phyloP scores from a whole-genome alignment of 1,140 invertebrate genomes.

The Bombus picipes region DNA sequence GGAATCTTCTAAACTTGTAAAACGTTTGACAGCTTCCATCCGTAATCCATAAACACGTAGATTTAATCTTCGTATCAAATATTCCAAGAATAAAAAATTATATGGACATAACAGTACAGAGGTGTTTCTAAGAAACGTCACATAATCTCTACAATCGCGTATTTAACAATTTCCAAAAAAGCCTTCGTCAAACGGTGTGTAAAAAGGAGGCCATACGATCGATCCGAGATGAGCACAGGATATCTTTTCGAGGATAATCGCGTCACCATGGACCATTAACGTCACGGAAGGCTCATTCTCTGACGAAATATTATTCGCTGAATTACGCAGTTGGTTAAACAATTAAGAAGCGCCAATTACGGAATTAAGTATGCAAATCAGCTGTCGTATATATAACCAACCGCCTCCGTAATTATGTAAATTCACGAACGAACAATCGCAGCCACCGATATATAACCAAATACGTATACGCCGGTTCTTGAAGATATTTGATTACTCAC shows the following conservation, averaged over 20 bases:
- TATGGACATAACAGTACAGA: background rate
- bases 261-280: conserved; percentile 10
- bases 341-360: conserved; percentile 55
- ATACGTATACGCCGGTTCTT: background rate
- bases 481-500: background rate
- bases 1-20: background rate
- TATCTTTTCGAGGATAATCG: background rate
- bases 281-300: background rate
- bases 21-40: background rate
- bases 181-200: no score
- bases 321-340: conserved; percentile 43
- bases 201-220: background rate
- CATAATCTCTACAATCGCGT: background rate
- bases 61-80: background rate
- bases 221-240: background rate
- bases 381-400: conserved; percentile 35
- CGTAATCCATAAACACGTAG: background rate
- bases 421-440: conserved; percentile 38
- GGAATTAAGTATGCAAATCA: conserved; percentile 54
- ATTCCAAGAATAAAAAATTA: background rate
- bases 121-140: no score
- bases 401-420: conserved; percentile 49
- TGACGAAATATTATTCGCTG: background rate
- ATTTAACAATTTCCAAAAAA: background rate
- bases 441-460: background rate